Percentiles rank a stretch among this genome's conserved stretches.
Conservation (phyloP, 2,113 vertebrate genomes). For the Misgurnus mizolepis region DNA sequence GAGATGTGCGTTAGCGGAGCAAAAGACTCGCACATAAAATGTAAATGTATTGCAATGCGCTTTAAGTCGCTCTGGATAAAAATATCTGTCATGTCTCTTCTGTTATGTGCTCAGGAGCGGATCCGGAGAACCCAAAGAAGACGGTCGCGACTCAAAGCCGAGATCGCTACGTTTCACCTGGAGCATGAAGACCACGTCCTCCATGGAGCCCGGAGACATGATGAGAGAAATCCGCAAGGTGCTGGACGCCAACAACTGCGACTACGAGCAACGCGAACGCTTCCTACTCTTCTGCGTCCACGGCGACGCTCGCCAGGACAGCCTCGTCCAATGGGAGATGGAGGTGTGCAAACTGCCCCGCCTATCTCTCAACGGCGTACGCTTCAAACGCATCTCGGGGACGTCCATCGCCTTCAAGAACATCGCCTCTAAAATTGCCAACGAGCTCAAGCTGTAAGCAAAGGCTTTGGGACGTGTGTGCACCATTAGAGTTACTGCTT, state of each 20-base stretch:
- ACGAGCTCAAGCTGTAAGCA: slow-evolving; percentile 88
- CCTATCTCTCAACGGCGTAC: slow-evolving; percentile 86
- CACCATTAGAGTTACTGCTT: slow-evolving; percentile 77
- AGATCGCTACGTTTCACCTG: slow-evolving; percentile 58
- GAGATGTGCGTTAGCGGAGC: too few relatives aligned
- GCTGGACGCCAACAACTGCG: slow-evolving; percentile 87
- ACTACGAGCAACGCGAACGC: slow-evolving; percentile 87
- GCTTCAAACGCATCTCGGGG: slow-evolving; percentile 90
- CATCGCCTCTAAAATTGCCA: slow-evolving; percentile 90
- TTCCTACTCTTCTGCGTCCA: slow-evolving; percentile 90
- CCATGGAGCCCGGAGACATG: slow-evolving; percentile 76
- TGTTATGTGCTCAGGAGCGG: slow-evolving; percentile 44
- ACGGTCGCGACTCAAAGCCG: slow-evolving; percentile 53
- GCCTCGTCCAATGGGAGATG: slow-evolving; percentile 91
- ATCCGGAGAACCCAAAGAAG: slow-evolving; percentile 50
- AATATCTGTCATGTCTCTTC: background rate
- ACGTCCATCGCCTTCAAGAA: slow-evolving; percentile 91
- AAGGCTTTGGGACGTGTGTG: slow-evolving; percentile 44
- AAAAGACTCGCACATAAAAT: too few relatives aligned
- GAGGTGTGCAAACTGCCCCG: slow-evolving; percentile 89
- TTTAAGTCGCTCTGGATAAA: too few relatives aligned
- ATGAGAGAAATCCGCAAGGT: slow-evolving; percentile 90
- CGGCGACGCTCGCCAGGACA: slow-evolving; percentile 83
- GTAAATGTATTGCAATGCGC: too few relatives aligned
- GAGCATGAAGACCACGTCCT: slow-evolving; percentile 61